Base-by-base conservation (phyloP, 2,113 vertebrate species). In the Cinclus mexicanus region DNA sequence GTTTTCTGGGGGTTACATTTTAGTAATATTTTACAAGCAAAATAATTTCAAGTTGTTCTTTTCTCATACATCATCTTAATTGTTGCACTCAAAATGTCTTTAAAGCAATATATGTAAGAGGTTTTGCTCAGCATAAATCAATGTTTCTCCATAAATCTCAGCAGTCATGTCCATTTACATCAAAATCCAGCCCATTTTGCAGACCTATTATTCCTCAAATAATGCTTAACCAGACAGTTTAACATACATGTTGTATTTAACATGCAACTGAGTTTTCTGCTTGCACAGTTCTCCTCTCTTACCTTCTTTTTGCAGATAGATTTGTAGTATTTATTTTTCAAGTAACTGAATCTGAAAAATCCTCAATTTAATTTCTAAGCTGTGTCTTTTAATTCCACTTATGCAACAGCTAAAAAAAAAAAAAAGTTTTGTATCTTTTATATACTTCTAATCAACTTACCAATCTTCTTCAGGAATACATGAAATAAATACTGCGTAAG, bases 21-120 rank as follows among this genome's bases (percentile, higher is more conserved):
- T 18, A 72, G 42, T 39, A 6, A 3, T 57, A 90, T 86, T 92
- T 90, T 85, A 87, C 29, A 77, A 87, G 75, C 19, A 69, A 82
- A 55, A 44, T 85, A 69, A 79, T 77, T 88, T 86, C 47, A 83
- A 78, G 56, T 63, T 90, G 64, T 63, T 96, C 63, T 83, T 93
- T 88, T 50, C 59, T 55, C 59, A 67, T 93, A 37, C 7, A 75
- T 83, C 63, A 85, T 50, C 33, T 77, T 87, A 87, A 87, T 53
- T 63, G 68, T 79, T 93, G 49, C 44, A 88, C 52, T 82, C 41
- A 61, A 49, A 14, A 23, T 23, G 22, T 46, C 60, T 83, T 93
- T 63, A 75, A 67, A 47, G 52, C 33, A 67, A 75, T 75, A 55
- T 6, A 57, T 5, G 10, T 25, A 88, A 88, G 89, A 96, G 76